These are phyloP conservation scores for Drosophila robusta DNA, from an alignment of 2,888 invertebrate genomes.

Conservation along the genomic window DNA sequence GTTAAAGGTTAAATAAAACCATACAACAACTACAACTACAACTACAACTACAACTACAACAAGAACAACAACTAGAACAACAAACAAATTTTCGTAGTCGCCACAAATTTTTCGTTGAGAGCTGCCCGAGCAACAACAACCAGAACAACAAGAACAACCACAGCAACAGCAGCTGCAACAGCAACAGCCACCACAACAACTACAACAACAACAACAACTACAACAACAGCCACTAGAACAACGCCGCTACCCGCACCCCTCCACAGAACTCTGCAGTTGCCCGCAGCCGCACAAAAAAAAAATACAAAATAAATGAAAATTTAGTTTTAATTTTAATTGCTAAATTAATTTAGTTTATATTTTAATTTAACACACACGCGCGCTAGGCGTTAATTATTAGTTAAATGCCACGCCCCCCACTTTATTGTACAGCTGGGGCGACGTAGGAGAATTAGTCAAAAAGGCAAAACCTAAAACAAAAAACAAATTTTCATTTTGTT, in stretches of 20 bases:
- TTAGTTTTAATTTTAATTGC: constrained; percentile 56
- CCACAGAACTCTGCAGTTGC: constrained; percentile 12
- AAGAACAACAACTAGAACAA: constrained; percentile 39
- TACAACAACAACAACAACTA: constrained; percentile 24
- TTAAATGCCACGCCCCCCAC: constrained; percentile 64
- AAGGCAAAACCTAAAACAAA: constrained; percentile 9
- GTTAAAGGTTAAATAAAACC: constrained; percentile 39
- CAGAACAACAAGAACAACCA: constrained; percentile 23
- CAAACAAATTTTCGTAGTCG: constrained; percentile 70
- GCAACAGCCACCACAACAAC: constrained; percentile 29
- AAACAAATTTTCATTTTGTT: constrained; percentile 4
- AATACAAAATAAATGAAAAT: constrained; percentile 21
- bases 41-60: constrained; percentile 43
- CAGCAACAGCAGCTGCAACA: constrained; percentile 13
- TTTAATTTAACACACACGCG: constrained; percentile 41
- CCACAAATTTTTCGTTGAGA: constrained; percentile 74
- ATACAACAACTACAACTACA: constrained; percentile 35
- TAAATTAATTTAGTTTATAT: constrained; percentile 51
- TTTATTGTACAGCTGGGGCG: constrained; percentile 15
- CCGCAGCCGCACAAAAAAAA: constrained; percentile 36
- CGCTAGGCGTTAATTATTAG: constrained; percentile 53
- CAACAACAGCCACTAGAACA: constrained; percentile 29
- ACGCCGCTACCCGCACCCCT: constrained; percentile 22
- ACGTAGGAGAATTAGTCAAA: constrained; percentile 31
- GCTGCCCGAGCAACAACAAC: constrained; percentile 64